phyloP scores from a whole-genome alignment of 2,888 invertebrate genomes.

The Metalampra italica region DNA sequence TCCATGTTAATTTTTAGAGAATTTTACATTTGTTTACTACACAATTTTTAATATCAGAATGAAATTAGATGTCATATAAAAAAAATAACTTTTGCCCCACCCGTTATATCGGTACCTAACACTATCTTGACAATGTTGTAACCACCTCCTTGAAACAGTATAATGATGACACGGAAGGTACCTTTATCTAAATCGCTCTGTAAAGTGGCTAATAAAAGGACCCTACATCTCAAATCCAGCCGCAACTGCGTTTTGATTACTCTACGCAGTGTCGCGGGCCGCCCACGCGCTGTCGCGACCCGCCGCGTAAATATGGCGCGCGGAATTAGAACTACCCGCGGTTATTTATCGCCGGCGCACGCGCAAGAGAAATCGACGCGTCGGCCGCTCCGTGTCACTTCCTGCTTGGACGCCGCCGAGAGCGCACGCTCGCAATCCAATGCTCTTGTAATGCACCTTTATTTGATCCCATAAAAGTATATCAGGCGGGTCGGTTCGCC shows the following conservation, averaged over 20 bases:
- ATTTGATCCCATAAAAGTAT: slow-evolving; percentile 54
- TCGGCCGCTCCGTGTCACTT: slow-evolving; percentile 44
- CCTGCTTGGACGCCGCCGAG: slow-evolving; percentile 49
- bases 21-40: too few species aligned
- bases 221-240: slow-evolving; percentile 32
- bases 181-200: not conserved
- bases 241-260: slow-evolving; percentile 48
- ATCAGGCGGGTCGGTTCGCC: slow-evolving; percentile 33
- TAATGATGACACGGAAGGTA: not conserved
- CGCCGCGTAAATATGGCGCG: slow-evolving; percentile 63
- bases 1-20: too few species aligned
- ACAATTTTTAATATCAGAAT: too few species aligned
- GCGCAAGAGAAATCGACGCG: slow-evolving; percentile 34
- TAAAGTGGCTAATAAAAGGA: slow-evolving; percentile 26
- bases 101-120: too few species aligned
- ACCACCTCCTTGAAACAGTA: not conserved
- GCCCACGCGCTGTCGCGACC: slow-evolving; percentile 36
- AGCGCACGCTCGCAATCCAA: slow-evolving; percentile 42
- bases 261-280: slow-evolving; percentile 40
- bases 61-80: too few species aligned
- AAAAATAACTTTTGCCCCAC: not conserved
- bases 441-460: slow-evolving; percentile 53
- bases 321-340: slow-evolving; percentile 70
- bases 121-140: not conserved
- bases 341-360: slow-evolving; percentile 56